These are phyloP conservation scores for Anhinga rufa DNA, from an alignment of 2,113 vertebrate species.

Conservation along the genomic window DNA sequence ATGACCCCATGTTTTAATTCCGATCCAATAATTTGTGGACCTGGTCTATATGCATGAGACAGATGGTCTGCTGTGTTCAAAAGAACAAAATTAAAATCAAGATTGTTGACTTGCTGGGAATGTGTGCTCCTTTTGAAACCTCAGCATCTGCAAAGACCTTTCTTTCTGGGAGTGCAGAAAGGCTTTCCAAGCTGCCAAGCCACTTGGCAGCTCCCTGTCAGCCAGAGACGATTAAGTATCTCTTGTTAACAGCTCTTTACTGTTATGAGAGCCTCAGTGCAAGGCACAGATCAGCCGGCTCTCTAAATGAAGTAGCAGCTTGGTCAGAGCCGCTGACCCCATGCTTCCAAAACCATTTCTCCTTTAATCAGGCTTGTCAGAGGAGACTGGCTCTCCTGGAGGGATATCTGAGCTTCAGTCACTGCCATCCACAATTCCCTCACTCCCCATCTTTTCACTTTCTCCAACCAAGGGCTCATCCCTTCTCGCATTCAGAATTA, in stretches of 20 bases:
- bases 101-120: neutral
- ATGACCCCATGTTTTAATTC: neutral
- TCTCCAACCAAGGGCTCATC: neutral
- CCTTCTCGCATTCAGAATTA: neutral
- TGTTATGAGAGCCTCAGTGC: neutral
- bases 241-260: neutral
- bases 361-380: conserved; percentile 1
- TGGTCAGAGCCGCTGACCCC: neutral
- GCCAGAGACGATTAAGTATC: neutral
- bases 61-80: neutral
- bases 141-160: neutral
- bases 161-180: neutral
- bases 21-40: neutral
- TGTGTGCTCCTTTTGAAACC: neutral
- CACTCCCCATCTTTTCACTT: neutral
- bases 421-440: neutral
- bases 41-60: neutral
- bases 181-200: neutral
- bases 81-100: neutral
- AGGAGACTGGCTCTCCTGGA: neutral
- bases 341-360: neutral
- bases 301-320: neutral
- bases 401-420: neutral
- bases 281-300: neutral
- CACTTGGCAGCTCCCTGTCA: neutral